Conservation (phyloP, 2,113 vertebrate species). For the Erythrocebus patas region DNA sequence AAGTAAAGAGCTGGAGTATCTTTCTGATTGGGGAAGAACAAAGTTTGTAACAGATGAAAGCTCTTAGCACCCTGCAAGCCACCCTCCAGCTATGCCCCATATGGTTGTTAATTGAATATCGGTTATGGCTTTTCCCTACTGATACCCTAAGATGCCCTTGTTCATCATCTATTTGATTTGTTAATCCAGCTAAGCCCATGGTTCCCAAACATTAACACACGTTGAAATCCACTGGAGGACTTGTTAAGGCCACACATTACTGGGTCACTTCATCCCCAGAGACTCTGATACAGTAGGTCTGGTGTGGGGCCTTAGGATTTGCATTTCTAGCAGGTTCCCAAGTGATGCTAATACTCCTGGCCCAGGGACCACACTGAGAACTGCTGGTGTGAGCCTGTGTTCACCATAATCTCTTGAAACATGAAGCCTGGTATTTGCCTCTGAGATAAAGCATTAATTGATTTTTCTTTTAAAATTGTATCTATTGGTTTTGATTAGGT, state of each 20-base stretch:
- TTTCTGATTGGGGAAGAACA: neutral
- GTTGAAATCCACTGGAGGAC: neutral
- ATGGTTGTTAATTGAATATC: neutral
- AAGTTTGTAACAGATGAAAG: neutral
- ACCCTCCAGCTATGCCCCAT: neutral
- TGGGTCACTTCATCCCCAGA: rapidly evolving
- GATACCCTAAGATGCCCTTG: neutral
- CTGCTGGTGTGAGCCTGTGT: neutral
- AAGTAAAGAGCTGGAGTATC: neutral
- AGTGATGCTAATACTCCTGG: neutral
- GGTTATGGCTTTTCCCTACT: neutral
- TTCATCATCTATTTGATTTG: neutral
- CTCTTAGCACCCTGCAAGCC: neutral
- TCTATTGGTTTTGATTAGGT: constrained; percentile 11
- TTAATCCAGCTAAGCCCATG: neutral
- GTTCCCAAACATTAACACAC: neutral
- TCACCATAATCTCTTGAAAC: neutral
- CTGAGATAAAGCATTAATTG: neutral
- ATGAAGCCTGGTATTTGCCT: neutral
- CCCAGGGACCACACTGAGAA: neutral
- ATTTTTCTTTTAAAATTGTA: neutral
- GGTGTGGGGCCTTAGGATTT: neutral
- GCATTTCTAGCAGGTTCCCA: neutral
- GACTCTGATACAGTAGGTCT: neutral
- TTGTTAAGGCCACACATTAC: neutral